Conservation (phyloP, 2,113 vertebrate genomes). For the Peromyscus californicus region DNA sequence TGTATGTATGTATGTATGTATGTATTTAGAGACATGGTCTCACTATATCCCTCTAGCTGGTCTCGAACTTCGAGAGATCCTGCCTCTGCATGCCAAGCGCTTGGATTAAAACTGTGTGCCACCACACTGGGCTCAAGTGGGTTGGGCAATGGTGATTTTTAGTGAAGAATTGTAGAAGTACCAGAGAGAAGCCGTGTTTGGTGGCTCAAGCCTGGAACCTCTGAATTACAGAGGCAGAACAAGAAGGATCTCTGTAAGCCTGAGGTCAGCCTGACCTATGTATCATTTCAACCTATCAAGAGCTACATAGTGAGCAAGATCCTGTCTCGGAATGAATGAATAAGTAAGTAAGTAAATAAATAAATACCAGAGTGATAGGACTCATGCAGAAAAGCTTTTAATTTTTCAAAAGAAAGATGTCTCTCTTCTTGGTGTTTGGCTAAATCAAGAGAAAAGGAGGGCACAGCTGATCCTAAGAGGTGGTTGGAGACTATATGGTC, state of each 20-base stretch:
- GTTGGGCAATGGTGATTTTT: neutral
- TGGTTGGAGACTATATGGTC: too few species aligned
- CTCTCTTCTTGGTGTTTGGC: neutral
- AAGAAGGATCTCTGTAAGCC: neutral
- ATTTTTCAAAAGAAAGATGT: neutral
- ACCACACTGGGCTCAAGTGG: neutral
- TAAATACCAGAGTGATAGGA: neutral
- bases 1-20: neutral
- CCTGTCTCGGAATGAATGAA: neutral
- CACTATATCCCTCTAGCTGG: neutral
- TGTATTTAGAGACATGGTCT: neutral
- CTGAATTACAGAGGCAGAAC: neutral
- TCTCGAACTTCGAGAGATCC: neutral
- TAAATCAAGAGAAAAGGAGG: constrained; percentile 5
- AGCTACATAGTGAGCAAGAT: neutral
- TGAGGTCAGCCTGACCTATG: neutral
- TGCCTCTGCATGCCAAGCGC: too few species aligned
- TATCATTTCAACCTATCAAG: too few species aligned
- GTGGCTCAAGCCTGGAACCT: neutral
- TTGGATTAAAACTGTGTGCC: neutral
- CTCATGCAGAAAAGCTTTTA: neutral
- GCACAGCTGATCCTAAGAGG: neutral
- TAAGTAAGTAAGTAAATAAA: neutral
- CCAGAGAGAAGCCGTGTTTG: neutral
- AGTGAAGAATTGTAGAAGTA: neutral